Conservation (phyloP, 2,797 vertebrate species). For the Ibycter americanus region DNA sequence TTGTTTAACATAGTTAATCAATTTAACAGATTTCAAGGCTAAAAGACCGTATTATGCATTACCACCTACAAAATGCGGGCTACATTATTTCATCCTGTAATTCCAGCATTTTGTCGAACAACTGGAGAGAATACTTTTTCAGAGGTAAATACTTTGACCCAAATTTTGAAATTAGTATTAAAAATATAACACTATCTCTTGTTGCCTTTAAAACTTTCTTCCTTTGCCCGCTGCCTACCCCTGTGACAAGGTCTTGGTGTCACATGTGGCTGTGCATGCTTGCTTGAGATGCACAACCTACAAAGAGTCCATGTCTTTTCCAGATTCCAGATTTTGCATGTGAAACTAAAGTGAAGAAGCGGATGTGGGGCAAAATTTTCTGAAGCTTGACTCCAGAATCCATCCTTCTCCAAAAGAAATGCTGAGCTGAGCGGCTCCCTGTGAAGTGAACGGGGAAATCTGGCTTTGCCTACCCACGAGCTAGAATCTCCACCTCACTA, state of each 20-base stretch:
- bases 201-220: not conserved
- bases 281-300: not conserved
- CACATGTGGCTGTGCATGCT: not conserved
- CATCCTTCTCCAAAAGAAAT: not conserved
- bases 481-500: not conserved
- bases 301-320: not conserved
- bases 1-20: not conserved
- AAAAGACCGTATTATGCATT: not conserved
- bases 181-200: not conserved
- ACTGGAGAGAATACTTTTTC: not conserved
- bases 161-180: not conserved
- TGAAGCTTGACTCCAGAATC: not conserved
- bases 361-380: not conserved
- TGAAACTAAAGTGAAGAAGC: not conserved
- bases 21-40: not conserved
- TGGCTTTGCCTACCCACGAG: not conserved
- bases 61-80: not conserved
- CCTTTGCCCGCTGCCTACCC: not conserved
- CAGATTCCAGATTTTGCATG: not conserved
- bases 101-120: not conserved
- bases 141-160: not conserved
- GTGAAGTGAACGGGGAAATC: not conserved
- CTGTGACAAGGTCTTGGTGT: not conserved
- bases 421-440: not conserved
- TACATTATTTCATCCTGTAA: not conserved